Evolutionary conservation across 1,140 invertebrate genomes (phyloP).

Genomic region (Mya arenaria): DNA sequence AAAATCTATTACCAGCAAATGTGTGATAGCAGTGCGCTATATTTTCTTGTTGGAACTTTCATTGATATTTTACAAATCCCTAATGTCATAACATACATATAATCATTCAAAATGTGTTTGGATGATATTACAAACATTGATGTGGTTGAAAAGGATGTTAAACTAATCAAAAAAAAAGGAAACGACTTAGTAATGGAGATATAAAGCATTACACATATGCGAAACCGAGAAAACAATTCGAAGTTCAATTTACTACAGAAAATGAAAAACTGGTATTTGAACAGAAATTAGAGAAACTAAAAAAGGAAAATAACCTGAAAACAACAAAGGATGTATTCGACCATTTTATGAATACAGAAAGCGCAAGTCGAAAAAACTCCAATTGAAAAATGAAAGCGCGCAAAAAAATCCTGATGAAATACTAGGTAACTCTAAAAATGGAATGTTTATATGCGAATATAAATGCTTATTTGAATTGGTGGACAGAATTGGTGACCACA

Average conservation of each 20-base stretch:
- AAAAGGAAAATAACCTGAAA: background rate
- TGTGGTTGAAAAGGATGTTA: no score
- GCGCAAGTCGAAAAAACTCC: background rate
- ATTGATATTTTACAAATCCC: no score
- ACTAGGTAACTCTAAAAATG: background rate
- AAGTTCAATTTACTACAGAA: background rate
- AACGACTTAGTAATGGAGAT: slow-evolving; percentile 1
- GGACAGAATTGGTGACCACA: no score
- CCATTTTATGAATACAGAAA: background rate
- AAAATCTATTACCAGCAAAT: no score
- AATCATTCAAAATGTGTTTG: no score
- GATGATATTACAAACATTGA: no score
- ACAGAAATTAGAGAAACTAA: background rate
- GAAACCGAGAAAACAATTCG: slow-evolving; percentile 7
- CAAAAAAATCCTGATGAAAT: no score
- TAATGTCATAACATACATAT: no score
- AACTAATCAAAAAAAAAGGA: slow-evolving; percentile 10
- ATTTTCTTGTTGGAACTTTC: no score
- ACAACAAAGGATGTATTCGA: background rate
- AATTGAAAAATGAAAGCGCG: no score
- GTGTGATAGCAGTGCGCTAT: no score
- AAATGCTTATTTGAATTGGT: background rate
- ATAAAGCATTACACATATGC: background rate
- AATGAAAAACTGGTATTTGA: background rate
- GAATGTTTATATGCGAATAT: background rate